These are phyloP conservation scores for Sturnus vulgaris DNA, from an alignment of 2,113 vertebrate genomes.

Conservation along the genomic window DNA sequence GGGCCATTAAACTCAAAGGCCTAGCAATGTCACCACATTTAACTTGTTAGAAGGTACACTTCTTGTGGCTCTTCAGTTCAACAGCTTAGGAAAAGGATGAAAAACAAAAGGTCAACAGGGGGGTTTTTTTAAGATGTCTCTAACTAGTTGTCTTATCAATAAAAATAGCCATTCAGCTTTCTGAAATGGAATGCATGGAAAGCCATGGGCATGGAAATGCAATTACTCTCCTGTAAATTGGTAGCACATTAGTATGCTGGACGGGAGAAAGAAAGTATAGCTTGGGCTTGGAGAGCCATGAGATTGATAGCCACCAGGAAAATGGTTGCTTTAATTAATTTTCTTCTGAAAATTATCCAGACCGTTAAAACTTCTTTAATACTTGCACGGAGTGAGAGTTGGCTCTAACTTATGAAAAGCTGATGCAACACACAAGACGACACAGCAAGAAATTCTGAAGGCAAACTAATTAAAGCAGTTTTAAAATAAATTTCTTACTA, in stretches of 20 bases:
- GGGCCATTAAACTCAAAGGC: slow-evolving; percentile 12
- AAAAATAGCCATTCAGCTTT: not conserved
- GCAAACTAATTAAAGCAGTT: not conserved
- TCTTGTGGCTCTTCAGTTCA: not conserved
- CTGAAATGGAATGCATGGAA: slow-evolving; percentile 29
- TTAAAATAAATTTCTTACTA: slow-evolving; percentile 11
- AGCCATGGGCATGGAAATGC: slow-evolving; percentile 38
- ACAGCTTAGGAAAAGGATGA: not conserved
- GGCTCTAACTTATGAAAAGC: not conserved
- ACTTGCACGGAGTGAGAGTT: not conserved
- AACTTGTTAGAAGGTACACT: slow-evolving; percentile 16
- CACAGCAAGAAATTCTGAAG: not conserved
- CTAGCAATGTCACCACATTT: slow-evolving; percentile 30
- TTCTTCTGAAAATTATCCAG: slow-evolving; percentile 57
- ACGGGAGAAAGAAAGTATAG: not conserved
- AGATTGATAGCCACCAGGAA: slow-evolving; percentile 65
- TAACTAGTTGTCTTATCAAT: slow-evolving; percentile 25
- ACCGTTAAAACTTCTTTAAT: slow-evolving; percentile 49
- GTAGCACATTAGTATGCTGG: slow-evolving; percentile 51
- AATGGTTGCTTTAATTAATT: slow-evolving; percentile 65
- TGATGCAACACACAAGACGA: not conserved
- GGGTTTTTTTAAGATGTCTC: slow-evolving; percentile 8
- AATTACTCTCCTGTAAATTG: slow-evolving; percentile 51
- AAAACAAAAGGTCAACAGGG: slow-evolving; percentile 29
- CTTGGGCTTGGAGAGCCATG: slow-evolving; percentile 20